A percentile compares a stretch with the other conserved stretches of the same genome.
These are phyloP conservation scores for Melanaphis sacchari DNA, from an alignment of 1,140 invertebrate species.

Conservation along the genomic window DNA sequence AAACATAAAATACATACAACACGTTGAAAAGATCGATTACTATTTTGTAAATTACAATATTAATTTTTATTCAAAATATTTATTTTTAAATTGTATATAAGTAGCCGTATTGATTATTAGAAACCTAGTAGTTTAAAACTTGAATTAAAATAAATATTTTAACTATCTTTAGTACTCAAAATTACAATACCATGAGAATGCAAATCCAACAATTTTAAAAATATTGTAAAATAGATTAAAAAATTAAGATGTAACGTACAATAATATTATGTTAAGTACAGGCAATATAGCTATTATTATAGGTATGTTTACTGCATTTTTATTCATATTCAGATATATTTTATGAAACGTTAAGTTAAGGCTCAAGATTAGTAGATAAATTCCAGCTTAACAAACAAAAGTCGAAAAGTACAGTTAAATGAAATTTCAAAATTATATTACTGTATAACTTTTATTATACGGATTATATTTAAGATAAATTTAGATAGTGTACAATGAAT, in stretches of 20 bases:
- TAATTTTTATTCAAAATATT: neutral
- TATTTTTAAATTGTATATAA: neutral
- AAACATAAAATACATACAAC: neutral
- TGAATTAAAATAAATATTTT: neutral
- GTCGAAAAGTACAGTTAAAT: neutral
- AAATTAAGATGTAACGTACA: too few relatives aligned
- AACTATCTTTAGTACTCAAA: neutral
- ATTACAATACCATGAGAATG: neutral
- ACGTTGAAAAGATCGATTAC: neutral
- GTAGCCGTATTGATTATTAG: neutral
- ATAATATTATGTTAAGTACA: too few relatives aligned
- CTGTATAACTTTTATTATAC: too few relatives aligned
- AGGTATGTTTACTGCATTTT: too few relatives aligned
- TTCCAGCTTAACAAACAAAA: neutral
- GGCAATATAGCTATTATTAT: too few relatives aligned
- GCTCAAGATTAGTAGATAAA: neutral
- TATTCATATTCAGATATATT: neutral
- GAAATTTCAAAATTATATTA: neutral
- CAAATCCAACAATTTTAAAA: neutral
- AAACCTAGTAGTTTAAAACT: neutral
- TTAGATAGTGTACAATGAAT: too few relatives aligned
- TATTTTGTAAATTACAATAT: neutral
- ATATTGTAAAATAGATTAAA: neutral
- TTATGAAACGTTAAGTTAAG: neutral
- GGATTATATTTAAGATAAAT: too few relatives aligned